Evolutionary conservation across 92 coral and sea anemone genomes (phyloP).

Genomic region (Palythoa caribaeorum): DNA sequence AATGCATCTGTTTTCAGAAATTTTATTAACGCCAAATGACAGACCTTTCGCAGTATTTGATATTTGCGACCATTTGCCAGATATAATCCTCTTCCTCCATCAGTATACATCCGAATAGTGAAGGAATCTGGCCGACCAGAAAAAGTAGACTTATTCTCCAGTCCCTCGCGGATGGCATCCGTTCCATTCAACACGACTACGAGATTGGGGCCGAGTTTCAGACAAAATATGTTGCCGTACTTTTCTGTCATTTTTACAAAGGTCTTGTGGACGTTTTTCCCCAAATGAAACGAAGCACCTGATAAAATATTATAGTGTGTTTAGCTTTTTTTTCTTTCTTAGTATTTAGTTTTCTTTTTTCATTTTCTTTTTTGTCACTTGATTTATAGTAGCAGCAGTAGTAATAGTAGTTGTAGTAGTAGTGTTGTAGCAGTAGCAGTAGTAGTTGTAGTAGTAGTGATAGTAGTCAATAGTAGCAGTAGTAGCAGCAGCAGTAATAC

Average conservation of each 20-base stretch:
- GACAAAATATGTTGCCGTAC: constrained; percentile 75
- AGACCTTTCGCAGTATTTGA: constrained; percentile 51
- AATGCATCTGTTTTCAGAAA: constrained; percentile 62
- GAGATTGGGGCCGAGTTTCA: constrained; percentile 72
- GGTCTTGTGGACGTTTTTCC: constrained; percentile 53
- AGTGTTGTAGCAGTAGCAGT: too few species aligned
- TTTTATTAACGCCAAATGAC: constrained; percentile 62
- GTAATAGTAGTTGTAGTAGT: too few species aligned
- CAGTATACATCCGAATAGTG: background rate
- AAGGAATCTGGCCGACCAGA: constrained; percentile 65
- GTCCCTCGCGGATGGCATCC: constrained; percentile 71
- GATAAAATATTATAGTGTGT: background rate
- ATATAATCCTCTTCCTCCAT: constrained; percentile 31
- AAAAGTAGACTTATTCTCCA: constrained; percentile 61
- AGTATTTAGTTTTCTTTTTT: constrained; percentile 60
- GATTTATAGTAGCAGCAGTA: too few species aligned
- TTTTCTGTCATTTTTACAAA: constrained; percentile 64
- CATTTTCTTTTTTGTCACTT: background rate
- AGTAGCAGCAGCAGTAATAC: too few species aligned
- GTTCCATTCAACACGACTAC: constrained; percentile 77
- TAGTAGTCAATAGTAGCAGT: too few species aligned
- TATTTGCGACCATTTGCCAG: constrained; percentile 42
- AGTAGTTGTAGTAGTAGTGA: too few species aligned
- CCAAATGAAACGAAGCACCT: constrained; percentile 58
- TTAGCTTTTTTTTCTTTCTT: constrained; percentile 34